Evolutionary conservation across 2,797 vertebrate species (phyloP).

Genomic region (Takifugu ocellatus): DNA sequence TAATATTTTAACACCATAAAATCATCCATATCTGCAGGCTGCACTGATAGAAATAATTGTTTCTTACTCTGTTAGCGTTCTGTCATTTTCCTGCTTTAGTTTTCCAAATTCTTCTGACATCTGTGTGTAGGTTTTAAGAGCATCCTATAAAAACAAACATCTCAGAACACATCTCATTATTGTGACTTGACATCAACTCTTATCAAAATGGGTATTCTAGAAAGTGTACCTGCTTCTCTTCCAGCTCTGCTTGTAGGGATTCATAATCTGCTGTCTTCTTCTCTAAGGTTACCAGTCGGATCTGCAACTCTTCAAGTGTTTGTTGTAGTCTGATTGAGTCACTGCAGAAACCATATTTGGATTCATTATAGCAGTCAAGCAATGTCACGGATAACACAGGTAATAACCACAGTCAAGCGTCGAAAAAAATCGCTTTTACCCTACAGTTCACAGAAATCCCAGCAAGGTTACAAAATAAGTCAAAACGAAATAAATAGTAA

Average conservation of each 20-base stretch:
- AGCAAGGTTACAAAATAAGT: no score
- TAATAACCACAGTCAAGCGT: no score
- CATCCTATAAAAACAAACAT: slow-evolving; percentile 62
- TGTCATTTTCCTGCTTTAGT: slow-evolving; percentile 80
- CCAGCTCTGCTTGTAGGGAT: slow-evolving; percentile 81
- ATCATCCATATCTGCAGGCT: not conserved
- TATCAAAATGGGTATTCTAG: not conserved
- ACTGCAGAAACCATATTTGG: slow-evolving; percentile 58
- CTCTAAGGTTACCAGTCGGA: slow-evolving; percentile 82
- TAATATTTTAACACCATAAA: slow-evolving; percentile 1
- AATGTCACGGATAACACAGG: not conserved
- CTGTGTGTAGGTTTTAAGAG: slow-evolving; percentile 77
- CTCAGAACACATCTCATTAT: no score
- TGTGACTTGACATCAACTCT: not conserved
- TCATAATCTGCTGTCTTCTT: slow-evolving; percentile 83
- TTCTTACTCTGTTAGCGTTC: slow-evolving; percentile 57
- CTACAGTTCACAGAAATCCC: no score
- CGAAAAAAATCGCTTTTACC: no score
- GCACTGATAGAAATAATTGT: not conserved
- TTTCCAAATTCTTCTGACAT: slow-evolving; percentile 77
- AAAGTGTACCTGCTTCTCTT: slow-evolving; percentile 84
- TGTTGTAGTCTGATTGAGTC: slow-evolving; percentile 83
- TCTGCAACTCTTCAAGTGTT: slow-evolving; percentile 87
- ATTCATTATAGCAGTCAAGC: not conserved
- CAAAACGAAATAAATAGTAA: no score